Base-by-base conservation (phyloP, 37 sponge, comb jelly and placozoan genomes). In the Hexactinellida sp. region DNA sequence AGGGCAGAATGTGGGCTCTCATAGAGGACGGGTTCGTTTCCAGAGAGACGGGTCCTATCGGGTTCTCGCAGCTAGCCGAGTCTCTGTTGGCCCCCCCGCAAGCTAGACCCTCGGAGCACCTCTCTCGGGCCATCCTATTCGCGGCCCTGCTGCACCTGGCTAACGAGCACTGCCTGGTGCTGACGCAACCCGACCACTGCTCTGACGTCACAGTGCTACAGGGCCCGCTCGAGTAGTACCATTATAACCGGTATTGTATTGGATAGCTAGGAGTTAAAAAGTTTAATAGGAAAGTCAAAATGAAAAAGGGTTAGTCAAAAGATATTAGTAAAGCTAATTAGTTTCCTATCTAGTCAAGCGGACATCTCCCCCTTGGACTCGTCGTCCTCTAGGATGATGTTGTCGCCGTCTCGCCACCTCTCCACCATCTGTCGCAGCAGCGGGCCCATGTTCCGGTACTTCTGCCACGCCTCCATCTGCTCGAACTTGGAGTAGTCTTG, bases 391-490 rank as follows among this genome's bases (percentile, higher is more conserved):
- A 63, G 76, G 34, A 63, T n/a, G 34, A 63, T 63, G 13, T 63
- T 63, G 76, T 63, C 76, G 3, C 76, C 76, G 34, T 63, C 76
- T 63, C 76, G 3, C 76, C 76, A 63, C 34, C 76, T 10, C 76
- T 63, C 76, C 34, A 63, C 76, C 76, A 63, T 63, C 76, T 63
- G 76, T 63, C 76, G 3, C 76, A 63, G 34, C 5, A 32, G 76
- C 76, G 76, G 76, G 5, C 76, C 76, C 76, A 63, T 63, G 76
- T 63, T 63, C 76, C 76, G 3, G 76, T 63, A 63, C 76, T 63
- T 63, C 34, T 63, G 25, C 76, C 76, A 63, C 32, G 76, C 34
- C 76, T 63, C 76, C 76, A 63, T 63, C 76, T 63, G 76, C 76
- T 63, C 76, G 76, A 63, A 63, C 34, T 63, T 63, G 34, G 76